Base-by-base conservation (phyloP, 2,797 vertebrate species). In the Mionectes olivaceus region DNA sequence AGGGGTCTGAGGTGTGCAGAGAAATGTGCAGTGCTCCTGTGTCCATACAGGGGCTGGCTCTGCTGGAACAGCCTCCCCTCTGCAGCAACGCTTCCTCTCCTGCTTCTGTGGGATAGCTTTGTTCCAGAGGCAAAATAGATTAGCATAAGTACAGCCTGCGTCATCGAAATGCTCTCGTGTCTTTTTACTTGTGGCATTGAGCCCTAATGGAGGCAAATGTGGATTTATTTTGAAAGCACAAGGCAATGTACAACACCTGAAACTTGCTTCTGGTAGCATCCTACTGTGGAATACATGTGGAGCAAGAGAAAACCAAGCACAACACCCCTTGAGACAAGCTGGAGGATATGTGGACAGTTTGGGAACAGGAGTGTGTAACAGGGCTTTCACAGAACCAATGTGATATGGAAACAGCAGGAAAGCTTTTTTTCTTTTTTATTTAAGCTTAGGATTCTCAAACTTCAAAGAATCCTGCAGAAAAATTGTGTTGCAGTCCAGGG, bases 81-180 rank as follows among this genome's bases (percentile, higher is more conserved):
- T 59, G 53, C 50, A 68, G 47, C 41, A 41, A 0, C 6, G 2
- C 21, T 79, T 75, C 18, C 25, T 39, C 22, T n/a, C 23, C 7
- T 4, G 2, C 33, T 41, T 75, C 46, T n/a, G 3, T 37, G 37
- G 55, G 22, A 41, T 46, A 24, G 46, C 53, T 76, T 76, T 82
- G 30, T 73, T 71, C 46, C 67, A 69, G 30, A 44, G 41, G 33
- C 30, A 65, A 49, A 92, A 46, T 1, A 47, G 17, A 55, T 68
- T 43, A 74, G 8, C 2, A 0, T 76, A 67, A 81, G 10, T 67
- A 55, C 33, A 78, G 24, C 19, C 43, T 32, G 12, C 1, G 0
- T 69, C 21, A 46, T 76, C 2, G 1, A 65, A 87, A 89, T 76
- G 21, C 13, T 35, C 5, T 78, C 17, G 9, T 56, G 21, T 44